phyloP scores from a whole-genome alignment of 2,113 vertebrate genomes.

The Trogon surrucura region DNA sequence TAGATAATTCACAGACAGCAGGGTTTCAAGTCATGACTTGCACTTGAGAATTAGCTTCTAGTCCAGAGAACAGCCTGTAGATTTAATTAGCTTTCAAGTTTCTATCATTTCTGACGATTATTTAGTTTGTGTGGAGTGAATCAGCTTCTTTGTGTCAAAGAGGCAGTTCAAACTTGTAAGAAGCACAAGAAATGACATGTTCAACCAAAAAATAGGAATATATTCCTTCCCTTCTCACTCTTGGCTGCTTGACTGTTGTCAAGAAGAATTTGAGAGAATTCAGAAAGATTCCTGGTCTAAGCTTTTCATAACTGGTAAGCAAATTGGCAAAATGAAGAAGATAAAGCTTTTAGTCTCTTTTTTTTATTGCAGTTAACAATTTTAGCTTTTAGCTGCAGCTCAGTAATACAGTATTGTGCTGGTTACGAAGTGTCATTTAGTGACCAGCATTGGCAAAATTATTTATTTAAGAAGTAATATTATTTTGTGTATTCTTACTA shows the following conservation, averaged over 20 bases:
- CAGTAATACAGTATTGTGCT: not conserved
- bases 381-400: not conserved
- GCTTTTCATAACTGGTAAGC: not conserved
- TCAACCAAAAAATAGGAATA: accelerated
- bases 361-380: not conserved
- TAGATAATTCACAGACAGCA: not conserved
- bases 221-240: accelerated
- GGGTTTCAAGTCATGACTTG: not conserved
- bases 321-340: not conserved
- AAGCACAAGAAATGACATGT: not conserved
- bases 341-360: not conserved
- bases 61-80: not conserved
- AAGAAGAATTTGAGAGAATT: not conserved
- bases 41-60: not conserved
- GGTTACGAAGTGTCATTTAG: not conserved
- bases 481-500: not conserved
- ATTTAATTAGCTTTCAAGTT: not conserved
- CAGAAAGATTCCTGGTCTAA: not conserved
- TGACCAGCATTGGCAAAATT: not conserved
- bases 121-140: not conserved
- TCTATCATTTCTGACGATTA: not conserved
- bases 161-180: not conserved
- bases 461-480: not conserved
- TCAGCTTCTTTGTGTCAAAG: not conserved
- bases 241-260: not conserved